Base-by-base conservation (phyloP, 2,113 vertebrate genomes). In the Regulus satrapa region DNA sequence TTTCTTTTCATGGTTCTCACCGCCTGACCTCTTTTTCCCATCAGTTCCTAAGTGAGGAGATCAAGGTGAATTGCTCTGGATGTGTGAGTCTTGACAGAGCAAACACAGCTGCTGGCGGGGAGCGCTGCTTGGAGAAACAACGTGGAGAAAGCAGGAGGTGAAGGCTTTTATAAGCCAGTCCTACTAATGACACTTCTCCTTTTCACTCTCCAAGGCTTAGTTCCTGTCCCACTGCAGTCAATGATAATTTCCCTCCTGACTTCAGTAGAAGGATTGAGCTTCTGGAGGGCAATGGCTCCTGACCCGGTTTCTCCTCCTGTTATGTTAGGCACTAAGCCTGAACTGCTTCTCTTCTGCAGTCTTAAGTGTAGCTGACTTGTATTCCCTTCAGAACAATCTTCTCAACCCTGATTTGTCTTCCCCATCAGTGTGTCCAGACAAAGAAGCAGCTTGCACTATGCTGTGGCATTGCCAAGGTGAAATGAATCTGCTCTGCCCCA, bases 251-350 rank as follows among this genome's bases (percentile, higher is more conserved):
- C 85, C 78, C 85, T 85, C 85, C 66, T 56, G 63, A 86, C 46
- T 92, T 89, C 46, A 80, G 82, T 48, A 84, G 82, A 36, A 89
- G 73, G 51, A 94, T 8, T 88, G 51, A 90, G 90, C 89, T 97
- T 92, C 92, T 94, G 89, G 59, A 93, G 51, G 72, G 79, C 75
- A 88, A 46, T 45, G 25, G 79, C 87, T 96, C 59, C 88, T 93
- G 94, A 97, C 89, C 78, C 1, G 0, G 21, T 73, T 95, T 95
- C 66, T 96, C 51, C 81, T 92, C 55, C 82, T 94, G 80, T 92
- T 97, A 76, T 91, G 52, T 80, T 96, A 95, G 89, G 94, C 92
- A 90, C 51, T 43, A 89, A 94, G 92, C 89, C 94, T 93, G 93
- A 95, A 93, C 67, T 88, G 43, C 78, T 83, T 93, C 71, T 88